These are phyloP conservation scores for Drepanosiphum platanoidis DNA, from an alignment of 2,888 invertebrate species.

Conservation along the genomic window DNA sequence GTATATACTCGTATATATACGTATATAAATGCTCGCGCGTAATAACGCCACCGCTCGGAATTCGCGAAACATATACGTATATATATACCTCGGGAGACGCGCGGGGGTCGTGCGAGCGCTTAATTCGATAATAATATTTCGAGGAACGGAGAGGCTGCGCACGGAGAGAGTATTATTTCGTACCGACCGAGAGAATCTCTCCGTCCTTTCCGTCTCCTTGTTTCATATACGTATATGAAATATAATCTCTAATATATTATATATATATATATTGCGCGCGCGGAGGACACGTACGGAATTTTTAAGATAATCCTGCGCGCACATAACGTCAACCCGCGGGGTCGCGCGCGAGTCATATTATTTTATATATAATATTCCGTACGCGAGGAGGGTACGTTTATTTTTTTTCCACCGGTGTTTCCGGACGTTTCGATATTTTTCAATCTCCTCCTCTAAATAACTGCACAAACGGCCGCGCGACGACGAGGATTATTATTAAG, in stretches of 20 bases:
- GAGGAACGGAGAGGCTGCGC: background rate
- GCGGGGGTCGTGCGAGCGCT: too few species aligned
- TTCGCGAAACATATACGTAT: too few species aligned
- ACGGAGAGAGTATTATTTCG: background rate
- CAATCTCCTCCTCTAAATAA: too few species aligned
- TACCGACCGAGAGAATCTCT: background rate
- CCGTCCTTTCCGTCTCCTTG: background rate
- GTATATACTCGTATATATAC: too few species aligned
- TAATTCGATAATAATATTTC: slow-evolving; percentile 20
- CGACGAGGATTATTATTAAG: too few species aligned
- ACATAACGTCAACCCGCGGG: background rate
- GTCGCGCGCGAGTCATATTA: too few species aligned
- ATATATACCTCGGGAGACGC: background rate
- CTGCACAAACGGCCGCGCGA: too few species aligned
- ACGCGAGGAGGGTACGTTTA: background rate
- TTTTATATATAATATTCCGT: background rate
- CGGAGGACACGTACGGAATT: background rate
- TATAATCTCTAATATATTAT: background rate
- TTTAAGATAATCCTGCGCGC: background rate
- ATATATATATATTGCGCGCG: background rate
- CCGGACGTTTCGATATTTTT: too few species aligned
- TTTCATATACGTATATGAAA: background rate
- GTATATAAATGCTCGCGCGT: too few species aligned
- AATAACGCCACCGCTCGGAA: background rate
- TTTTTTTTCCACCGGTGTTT: too few species aligned